Base-by-base conservation (phyloP, 2,888 invertebrate species). In the Coenonympha arcania region DNA sequence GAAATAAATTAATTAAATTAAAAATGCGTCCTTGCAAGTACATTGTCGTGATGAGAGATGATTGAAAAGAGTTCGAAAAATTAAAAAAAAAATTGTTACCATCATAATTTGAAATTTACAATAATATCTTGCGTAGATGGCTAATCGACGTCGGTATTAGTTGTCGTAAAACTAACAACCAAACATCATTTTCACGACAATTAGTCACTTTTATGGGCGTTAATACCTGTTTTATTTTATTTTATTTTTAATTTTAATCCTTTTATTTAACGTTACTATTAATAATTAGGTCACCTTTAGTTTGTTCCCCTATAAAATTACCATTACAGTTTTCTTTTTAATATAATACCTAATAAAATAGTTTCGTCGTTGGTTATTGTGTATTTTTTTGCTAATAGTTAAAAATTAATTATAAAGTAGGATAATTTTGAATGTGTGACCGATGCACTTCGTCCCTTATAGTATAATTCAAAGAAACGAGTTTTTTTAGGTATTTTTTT, bases 261-360 rank as follows among this genome's bases (percentile, higher is more conserved):
- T 61, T 74, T 75, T 79, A 76, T 79, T 78, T 81, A 80, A 83
- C 76, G 82, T 84, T 81, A 84, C 79, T 83, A 82, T 82, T 82
- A 79, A 65, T 79, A 78, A 78, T 70, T 81, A 83, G 79, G 79
- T 68, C 71, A 69, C 68, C 65, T 15, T 15, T 65, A 4, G 8
- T 31, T 31, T 31, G 8, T 73, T 76, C 73, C 73, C 66, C 64
- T 68, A 66, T 64, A 65, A 67, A 68, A 74, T 78, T 83, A 83
- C 83, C 83, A 82, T 78, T 83, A 83, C 79, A 64, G 48, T 67
- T 79, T 37, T 31, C 15, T 33, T 39, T 24, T 39, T 19, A 36
- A 20, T 24, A n/a, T n/a, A n/a, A n/a, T n/a, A n/a, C n/a, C n/a
- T n/a, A 6, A 4, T 24, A 15, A 33, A 81, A 75, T 74, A 68